phyloP scores from a whole-genome alignment of 2,113 vertebrate species.

The Datnioides undecimradiatus region DNA sequence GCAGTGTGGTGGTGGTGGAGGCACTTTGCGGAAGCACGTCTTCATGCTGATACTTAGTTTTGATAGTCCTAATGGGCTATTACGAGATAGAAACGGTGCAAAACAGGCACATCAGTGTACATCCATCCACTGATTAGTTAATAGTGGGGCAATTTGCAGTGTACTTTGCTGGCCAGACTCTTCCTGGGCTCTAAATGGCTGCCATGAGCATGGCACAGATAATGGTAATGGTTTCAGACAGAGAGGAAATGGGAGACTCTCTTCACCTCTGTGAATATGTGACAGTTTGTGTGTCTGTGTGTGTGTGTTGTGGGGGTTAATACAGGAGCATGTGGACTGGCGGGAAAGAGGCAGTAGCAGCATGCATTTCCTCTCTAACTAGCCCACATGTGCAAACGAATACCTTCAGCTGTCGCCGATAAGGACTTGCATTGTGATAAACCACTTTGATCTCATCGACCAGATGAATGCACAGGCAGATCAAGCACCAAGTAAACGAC shows the following conservation, averaged over 20 bases:
- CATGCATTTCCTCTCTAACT: background rate
- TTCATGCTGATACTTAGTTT: conserved; percentile 50
- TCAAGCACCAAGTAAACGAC: background rate
- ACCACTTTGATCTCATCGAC: conserved; percentile 30
- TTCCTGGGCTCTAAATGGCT: conserved; percentile 69
- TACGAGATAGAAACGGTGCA: conserved; percentile 37
- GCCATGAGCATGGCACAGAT: conserved; percentile 66
- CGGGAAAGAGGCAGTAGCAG: conserved; percentile 21
- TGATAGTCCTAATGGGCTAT: conserved; percentile 52
- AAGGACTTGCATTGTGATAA: conserved; percentile 29
- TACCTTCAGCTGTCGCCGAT: background rate
- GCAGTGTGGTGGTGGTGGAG: background rate
- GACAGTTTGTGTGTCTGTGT: conserved; percentile 30
- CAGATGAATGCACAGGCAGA: conserved; percentile 3
- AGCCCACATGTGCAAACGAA: conserved; percentile 9
- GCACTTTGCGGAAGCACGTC: background rate
- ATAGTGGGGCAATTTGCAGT: conserved; percentile 75
- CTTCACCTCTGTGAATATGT: conserved; percentile 53
- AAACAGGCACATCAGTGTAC: conserved; percentile 56
- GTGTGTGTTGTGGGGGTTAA: conserved; percentile 7
- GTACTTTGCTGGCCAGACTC: conserved; percentile 53
- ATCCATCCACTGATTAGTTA: conserved; percentile 73
- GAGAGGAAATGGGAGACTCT: conserved; percentile 65
- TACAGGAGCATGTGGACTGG: conserved; percentile 1
- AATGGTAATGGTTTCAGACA: conserved; percentile 75